phyloP scores from a whole-genome alignment of 2,888 invertebrate genomes.

The Polyommatus icarus region DNA sequence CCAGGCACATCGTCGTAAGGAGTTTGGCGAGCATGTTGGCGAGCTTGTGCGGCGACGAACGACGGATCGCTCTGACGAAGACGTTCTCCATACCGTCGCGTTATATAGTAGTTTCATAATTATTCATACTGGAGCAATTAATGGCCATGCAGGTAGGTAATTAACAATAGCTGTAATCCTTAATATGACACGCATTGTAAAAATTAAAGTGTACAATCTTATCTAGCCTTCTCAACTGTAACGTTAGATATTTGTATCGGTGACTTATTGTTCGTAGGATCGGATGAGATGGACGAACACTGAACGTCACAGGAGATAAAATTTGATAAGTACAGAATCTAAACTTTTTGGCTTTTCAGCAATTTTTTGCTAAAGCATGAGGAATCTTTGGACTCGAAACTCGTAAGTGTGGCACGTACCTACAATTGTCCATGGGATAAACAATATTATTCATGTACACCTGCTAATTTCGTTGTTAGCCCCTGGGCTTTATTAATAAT shows the following conservation, averaged over 20 bases:
- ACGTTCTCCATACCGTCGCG: background rate
- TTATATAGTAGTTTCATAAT: background rate
- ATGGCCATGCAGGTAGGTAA: background rate
- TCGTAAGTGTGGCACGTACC: background rate
- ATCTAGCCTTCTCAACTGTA: background rate
- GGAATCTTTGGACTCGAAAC: background rate
- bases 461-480: slow-evolving; percentile 18
- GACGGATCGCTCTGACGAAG: background rate
- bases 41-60: background rate
- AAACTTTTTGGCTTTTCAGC: background rate
- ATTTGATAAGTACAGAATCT: too few species aligned
- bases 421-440: slow-evolving; percentile 7
- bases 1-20: background rate
- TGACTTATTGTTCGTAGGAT: too few species aligned
- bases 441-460: background rate
- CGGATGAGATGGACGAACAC: too few species aligned
- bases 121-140: background rate
- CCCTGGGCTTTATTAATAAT: slow-evolving; percentile 31
- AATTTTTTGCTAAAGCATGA: background rate
- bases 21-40: slow-evolving; percentile 18
- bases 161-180: background rate
- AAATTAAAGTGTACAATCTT: background rate
- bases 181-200: background rate
- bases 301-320: too few species aligned
- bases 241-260: background rate